Evolutionary conservation across 2,113 vertebrate species (phyloP).

Genomic region (Patagioenas fasciata): DNA sequence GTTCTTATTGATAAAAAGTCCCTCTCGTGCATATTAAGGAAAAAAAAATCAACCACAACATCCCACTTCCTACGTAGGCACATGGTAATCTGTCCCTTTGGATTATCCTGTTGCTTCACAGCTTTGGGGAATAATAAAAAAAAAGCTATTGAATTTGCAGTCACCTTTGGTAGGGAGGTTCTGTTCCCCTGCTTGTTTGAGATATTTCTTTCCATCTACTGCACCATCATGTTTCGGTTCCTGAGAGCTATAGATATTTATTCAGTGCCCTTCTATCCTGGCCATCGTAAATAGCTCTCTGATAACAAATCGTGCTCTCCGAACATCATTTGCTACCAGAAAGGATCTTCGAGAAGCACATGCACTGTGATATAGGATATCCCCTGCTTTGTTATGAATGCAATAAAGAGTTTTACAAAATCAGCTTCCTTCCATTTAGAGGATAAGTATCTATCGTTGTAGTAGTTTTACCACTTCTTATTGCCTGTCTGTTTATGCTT

Average conservation of each 20-base stretch:
- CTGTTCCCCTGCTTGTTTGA: conserved; percentile 55
- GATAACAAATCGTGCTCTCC: conserved; percentile 56
- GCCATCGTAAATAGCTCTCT: conserved; percentile 56
- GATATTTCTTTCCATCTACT: conserved; percentile 52
- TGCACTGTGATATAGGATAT: conserved; percentile 39
- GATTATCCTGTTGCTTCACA: conserved; percentile 32
- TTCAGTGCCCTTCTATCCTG: conserved; percentile 43
- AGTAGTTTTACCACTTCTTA: conserved; percentile 32
- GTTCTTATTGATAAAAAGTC: conserved; percentile 19
- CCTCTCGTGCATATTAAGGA: neutral
- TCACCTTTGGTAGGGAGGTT: conserved; percentile 20
- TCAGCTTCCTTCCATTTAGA: conserved; percentile 17
- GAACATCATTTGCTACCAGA: conserved; percentile 50
- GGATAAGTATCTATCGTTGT: neutral
- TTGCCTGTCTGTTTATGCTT: conserved; percentile 2
- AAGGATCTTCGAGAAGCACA: conserved; percentile 57
- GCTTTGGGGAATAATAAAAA: neutral
- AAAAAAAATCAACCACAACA: neutral
- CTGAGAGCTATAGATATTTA: conserved; percentile 61
- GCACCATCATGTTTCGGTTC: conserved; percentile 8
- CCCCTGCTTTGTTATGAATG: conserved; percentile 51
- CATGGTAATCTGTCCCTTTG: conserved; percentile 23
- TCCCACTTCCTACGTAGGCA: neutral
- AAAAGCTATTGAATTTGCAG: conserved; percentile 42
- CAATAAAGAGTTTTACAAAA: conserved; percentile 52